Evolutionary conservation across 92 coral and sea anemone genomes (phyloP), one percentile per base, ranked within the genome.

Genomic region (Meandrina meandrites): DNA sequence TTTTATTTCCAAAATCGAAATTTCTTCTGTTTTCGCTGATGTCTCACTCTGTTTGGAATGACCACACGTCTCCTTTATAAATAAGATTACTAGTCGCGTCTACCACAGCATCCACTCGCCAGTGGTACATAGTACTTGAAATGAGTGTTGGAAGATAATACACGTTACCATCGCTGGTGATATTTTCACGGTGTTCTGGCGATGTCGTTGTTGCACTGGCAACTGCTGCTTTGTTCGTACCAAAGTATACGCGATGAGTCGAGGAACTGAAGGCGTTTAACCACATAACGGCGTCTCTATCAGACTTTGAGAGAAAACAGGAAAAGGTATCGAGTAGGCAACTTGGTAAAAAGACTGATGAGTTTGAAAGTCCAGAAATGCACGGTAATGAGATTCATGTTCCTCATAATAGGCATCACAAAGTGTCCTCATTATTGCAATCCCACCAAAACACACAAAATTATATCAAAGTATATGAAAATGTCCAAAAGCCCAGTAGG

Each of bases 211-310:
- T 75, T 22, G 97, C 95, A 32, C 76, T 75, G 31, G 88, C 67
- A 50, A 90, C 89, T 66, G 70, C 82, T 56, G 80, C 84, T 68
- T 37, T 69, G 73, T 91, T 83, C 45, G 78, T 76, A 31, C 97
- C 95, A 47, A 94, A 87, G 69, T 87, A 89, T 32, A 94, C 90
- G 70, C 76, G 86, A 79, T 94, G 97, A 12, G 67, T 73, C 1
- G 47, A 67, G 6, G 86, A 93, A 19, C 91, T 90, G 78, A 86
- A 91, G 47, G 95, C 95, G 80, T 94, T 94, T 28, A 90, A 80
- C 97, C 93, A 92, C 95, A 92, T 92, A 34, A 94, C n/a, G 37
- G 89, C 95, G 64, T 92, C 95, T 57, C 93, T 85, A 79, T 57
- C 69, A 17, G 66, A 0, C 81, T 74, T 78, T 78, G 16, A 45